phyloP scores from a whole-genome alignment of 2,797 vertebrate genomes.

The Geotrypetes seraphini region DNA sequence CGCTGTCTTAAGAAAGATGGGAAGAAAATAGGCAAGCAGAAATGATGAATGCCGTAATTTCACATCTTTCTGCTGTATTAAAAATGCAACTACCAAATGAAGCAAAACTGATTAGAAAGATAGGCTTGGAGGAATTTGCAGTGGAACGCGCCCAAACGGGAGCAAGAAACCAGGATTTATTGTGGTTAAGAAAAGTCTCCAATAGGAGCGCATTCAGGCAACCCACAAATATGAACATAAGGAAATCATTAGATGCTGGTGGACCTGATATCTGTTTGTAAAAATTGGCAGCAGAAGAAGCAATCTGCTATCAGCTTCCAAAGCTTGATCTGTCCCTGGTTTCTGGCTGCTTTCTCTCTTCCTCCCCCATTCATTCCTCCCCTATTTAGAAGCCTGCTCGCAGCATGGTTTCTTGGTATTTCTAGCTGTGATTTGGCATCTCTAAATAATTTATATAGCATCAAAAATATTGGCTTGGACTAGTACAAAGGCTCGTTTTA shows the following conservation, averaged over 20 bases:
- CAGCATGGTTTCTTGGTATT: neutral
- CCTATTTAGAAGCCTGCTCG: accelerated
- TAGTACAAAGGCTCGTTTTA: too few species aligned
- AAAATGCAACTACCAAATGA: conserved; percentile 13
- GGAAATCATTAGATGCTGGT: accelerated
- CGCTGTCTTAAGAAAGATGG: neutral
- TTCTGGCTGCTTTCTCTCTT: neutral
- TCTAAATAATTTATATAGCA: too few species aligned
- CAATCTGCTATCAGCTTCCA: accelerated
- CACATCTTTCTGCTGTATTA: conserved; percentile 7
- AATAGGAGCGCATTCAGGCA: neutral
- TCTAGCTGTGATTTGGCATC: neutral
- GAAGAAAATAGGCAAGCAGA: neutral
- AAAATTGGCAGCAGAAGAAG: neutral
- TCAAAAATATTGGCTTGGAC: too few species aligned
- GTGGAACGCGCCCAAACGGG: conserved; percentile 20
- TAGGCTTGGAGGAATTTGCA: conserved; percentile 9
- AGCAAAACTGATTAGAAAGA: conserved; percentile 8
- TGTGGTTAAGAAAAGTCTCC: neutral
- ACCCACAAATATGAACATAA: neutral
- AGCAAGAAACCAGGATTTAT: conserved; percentile 19
- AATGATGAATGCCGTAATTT: neutral
- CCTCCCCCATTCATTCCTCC: neutral
- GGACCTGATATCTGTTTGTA: too few species aligned
- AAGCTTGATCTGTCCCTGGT: neutral